phyloP scores from a whole-genome alignment of 2,113 vertebrate species.

The Aleadryas rufinucha region DNA sequence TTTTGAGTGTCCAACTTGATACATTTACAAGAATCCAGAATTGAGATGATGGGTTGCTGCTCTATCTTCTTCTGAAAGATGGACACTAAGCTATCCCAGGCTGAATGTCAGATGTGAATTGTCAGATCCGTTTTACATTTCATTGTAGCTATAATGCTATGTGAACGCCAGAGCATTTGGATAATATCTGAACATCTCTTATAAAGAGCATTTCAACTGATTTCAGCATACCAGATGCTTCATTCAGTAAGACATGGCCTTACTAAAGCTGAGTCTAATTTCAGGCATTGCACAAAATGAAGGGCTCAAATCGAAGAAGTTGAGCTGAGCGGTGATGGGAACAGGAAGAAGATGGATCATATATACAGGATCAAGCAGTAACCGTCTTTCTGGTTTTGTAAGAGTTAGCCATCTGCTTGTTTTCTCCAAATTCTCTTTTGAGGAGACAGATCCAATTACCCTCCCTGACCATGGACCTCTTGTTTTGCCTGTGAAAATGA shows the following conservation, averaged over 20 bases:
- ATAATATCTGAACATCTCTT: background rate
- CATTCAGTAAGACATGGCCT: background rate
- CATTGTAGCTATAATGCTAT: background rate
- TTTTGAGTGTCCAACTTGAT: background rate
- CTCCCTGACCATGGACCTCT: background rate
- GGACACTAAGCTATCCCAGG: background rate
- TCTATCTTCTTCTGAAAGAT: background rate
- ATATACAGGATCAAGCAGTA: background rate
- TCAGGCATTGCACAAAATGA: background rate
- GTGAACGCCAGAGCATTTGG: background rate
- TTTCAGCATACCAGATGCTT: background rate
- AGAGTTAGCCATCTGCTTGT: background rate
- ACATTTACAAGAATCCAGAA: background rate
- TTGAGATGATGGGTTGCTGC: background rate
- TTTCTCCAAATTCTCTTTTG: background rate
- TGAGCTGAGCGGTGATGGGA: background rate
- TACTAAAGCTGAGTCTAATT: background rate
- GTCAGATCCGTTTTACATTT: background rate
- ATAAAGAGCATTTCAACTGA: background rate
- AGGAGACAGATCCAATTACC: background rate
- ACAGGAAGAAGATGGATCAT: background rate
- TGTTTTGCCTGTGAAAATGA: background rate
- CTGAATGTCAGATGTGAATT: background rate
- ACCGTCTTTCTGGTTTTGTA: background rate
- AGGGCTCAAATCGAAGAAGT: background rate